Conservation (phyloP, 2,113 vertebrate species). For the Melierax canorus region DNA sequence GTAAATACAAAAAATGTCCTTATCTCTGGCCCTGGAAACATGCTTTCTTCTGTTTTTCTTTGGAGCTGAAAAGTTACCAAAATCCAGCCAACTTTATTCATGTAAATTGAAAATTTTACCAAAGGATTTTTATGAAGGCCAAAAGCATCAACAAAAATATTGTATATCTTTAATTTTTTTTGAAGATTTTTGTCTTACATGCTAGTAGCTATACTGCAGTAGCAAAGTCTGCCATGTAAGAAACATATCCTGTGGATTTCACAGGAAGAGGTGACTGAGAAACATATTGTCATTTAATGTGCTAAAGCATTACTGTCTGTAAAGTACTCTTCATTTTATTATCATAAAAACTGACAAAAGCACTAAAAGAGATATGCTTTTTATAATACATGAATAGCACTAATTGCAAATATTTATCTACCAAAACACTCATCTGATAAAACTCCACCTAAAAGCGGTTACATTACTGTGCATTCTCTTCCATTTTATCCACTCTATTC, state of each 20-base stretch:
- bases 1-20: neutral
- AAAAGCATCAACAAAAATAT: neutral
- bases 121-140: neutral
- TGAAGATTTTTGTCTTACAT: neutral
- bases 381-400: neutral
- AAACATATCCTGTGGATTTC: neutral
- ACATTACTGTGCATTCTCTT: neutral
- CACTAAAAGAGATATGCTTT: fast-evolving
- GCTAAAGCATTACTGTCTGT: neutral
- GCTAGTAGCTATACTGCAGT: neutral
- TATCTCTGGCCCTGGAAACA: neutral
- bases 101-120: neutral
- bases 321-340: neutral
- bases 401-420: neutral
- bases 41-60: neutral
- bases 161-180: neutral
- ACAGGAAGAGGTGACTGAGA: neutral
- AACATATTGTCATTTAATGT: neutral
- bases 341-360: neutral
- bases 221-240: neutral
- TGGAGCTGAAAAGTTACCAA: neutral
- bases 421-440: neutral
- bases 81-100: neutral
- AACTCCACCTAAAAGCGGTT: neutral
- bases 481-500: neutral